A percentile compares a stretch with the other conserved stretches of the same genome.
Evolutionary conservation across 2,888 invertebrate species (phyloP).

Genomic region (Lacanobia wlatinum): DNA sequence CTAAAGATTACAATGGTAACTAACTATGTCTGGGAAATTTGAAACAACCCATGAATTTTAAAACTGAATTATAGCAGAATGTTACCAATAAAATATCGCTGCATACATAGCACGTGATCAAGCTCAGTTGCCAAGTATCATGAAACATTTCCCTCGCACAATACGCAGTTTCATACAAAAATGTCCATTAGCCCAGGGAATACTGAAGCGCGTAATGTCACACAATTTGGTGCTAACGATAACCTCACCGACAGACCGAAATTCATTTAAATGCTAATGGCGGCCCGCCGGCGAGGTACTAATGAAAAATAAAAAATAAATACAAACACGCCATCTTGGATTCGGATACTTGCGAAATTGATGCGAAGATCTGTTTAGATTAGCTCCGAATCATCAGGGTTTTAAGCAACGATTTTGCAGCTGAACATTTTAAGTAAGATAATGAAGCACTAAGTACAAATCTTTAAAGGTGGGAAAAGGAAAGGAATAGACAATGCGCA

Average conservation of each 20-base stretch:
- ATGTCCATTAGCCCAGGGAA: conserved; percentile 28
- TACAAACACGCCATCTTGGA: conserved; percentile 30
- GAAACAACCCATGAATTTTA: conserved; percentile 1
- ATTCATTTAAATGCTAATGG: conserved; percentile 69
- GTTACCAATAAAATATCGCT: background rate
- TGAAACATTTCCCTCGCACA: conserved; percentile 16
- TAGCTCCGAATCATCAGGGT: background rate
- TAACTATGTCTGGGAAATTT: no score
- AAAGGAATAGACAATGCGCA: no score
- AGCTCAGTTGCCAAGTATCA: conserved; percentile 40
- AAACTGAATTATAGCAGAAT: background rate
- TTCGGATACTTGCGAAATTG: conserved; percentile 17
- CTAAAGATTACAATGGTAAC: no score
- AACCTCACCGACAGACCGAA: conserved; percentile 28
- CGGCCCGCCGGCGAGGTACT: conserved; percentile 33
- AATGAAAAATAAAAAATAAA: conserved; percentile 61
- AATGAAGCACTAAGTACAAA: no score
- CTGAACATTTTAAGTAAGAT: no score
- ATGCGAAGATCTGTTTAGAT: conserved; percentile 17
- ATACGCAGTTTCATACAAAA: conserved; percentile 26
- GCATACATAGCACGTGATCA: background rate
- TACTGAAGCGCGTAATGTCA: conserved; percentile 24
- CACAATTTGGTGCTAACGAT: conserved; percentile 40
- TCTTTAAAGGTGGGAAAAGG: no score
- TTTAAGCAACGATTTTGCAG: background rate